A percentile compares a stretch with the other conserved stretches of the same genome.
These are phyloP conservation scores for Autographa gamma DNA, from an alignment of 2,888 invertebrate species.

Conservation along the genomic window DNA sequence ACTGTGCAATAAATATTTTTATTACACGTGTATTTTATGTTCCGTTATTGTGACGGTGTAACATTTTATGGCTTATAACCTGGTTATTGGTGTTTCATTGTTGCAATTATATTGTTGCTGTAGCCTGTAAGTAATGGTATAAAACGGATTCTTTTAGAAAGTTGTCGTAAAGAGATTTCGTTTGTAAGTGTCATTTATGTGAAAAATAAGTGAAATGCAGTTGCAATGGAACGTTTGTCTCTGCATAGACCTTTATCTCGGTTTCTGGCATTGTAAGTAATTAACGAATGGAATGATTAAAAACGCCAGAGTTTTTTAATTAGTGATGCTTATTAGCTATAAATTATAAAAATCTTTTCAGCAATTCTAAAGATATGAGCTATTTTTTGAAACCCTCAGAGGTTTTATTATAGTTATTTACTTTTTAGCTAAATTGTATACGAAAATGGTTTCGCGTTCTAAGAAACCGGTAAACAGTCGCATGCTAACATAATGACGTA, in stretches of 20 bases:
- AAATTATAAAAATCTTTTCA: too few species aligned
- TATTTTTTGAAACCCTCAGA: too few species aligned
- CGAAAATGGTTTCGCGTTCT: background rate
- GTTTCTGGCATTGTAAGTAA: too few species aligned
- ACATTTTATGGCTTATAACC: constrained; percentile 44
- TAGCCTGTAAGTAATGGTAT: background rate
- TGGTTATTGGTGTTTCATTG: constrained; percentile 45
- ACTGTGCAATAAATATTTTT: constrained; percentile 56
- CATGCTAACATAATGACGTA: background rate
- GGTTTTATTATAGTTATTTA: too few species aligned
- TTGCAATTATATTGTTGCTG: constrained; percentile 33
- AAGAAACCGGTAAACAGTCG: background rate
- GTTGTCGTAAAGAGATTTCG: background rate
- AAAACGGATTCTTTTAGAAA: background rate
- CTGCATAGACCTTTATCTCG: too few species aligned
- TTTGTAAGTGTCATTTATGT: background rate
- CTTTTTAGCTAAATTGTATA: too few species aligned
- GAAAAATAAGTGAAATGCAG: background rate
- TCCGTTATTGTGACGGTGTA: constrained; percentile 39
- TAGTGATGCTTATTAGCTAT: too few species aligned
- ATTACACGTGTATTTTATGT: constrained; percentile 50
- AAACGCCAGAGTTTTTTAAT: too few species aligned
- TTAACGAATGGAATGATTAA: too few species aligned
- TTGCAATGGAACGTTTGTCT: too few species aligned
- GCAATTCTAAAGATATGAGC: too few species aligned